These are phyloP conservation scores for zebrafish (Danio rerio) DNA, from an alignment of 2,113 vertebrate species.

Conservation along the genomic window GRCz12tu NC_133189.1:10248501-10249000, in stretches of 20 bases:
- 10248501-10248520: neutral
- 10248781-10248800: neutral
- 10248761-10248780: neutral
- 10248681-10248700: neutral
- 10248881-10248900: too few species aligned
- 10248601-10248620: neutral
- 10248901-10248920: too few species aligned
- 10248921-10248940: too few species aligned
- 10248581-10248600: neutral
- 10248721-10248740: neutral
- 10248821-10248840: neutral
- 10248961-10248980: too few species aligned
- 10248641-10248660: neutral
- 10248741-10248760: neutral
- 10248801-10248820: neutral
- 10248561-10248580: neutral
- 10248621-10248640: neutral
- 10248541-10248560: neutral
- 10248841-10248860: neutral
- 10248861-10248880: neutral
- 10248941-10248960: too few species aligned
- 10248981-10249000: too few species aligned
- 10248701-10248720: slow-evolving; percentile 3
- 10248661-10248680: neutral
- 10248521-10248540: neutral